A percentile compares a stretch with the other conserved stretches of the same genome.
phyloP scores from a whole-genome alignment of 2,113 vertebrate genomes.

The Todiramphus saurophagus region DNA sequence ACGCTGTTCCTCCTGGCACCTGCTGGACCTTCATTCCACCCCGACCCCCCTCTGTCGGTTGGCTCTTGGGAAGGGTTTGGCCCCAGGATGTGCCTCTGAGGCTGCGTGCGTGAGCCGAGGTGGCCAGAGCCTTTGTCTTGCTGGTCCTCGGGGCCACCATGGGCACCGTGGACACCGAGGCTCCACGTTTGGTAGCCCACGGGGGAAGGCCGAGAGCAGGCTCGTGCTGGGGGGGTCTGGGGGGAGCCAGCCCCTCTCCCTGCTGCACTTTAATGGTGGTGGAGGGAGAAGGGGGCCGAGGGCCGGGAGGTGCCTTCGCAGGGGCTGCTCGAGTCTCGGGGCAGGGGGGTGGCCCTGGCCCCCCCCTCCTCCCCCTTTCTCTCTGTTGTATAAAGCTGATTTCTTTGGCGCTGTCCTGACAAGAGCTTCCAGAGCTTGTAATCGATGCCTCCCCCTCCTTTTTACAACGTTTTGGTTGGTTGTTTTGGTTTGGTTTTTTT shows the following conservation, averaged over 20 bases:
- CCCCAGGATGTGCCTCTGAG: not conserved
- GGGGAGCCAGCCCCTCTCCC: not conserved
- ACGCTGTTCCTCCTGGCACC: not conserved
- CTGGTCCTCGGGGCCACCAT: not conserved
- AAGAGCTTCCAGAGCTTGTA: constrained; percentile 73
- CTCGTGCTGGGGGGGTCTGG: not conserved
- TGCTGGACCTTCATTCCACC: accelerated
- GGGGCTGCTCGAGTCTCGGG: not conserved
- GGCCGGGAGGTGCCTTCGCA: not conserved
- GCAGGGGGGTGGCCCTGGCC: not conserved
- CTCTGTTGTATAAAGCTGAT: constrained; percentile 18
- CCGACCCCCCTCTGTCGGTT: accelerated
- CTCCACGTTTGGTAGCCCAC: not conserved
- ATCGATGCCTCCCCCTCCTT: constrained; percentile 31
- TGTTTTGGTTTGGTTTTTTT: not conserved
- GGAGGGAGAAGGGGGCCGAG: not conserved
- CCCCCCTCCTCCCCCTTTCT: not conserved
- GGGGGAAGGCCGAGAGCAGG: not conserved
- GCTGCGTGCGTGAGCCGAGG: accelerated
- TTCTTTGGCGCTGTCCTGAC: constrained; percentile 33
- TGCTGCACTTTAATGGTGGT: constrained; percentile 59
- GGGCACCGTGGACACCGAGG: not conserved
- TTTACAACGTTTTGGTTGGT: not conserved
- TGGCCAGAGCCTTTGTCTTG: not conserved
- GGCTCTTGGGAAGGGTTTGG: not conserved